Evolutionary conservation across 2,797 vertebrate genomes (phyloP).

Genomic region (Gymnothorax reevesii): DNA sequence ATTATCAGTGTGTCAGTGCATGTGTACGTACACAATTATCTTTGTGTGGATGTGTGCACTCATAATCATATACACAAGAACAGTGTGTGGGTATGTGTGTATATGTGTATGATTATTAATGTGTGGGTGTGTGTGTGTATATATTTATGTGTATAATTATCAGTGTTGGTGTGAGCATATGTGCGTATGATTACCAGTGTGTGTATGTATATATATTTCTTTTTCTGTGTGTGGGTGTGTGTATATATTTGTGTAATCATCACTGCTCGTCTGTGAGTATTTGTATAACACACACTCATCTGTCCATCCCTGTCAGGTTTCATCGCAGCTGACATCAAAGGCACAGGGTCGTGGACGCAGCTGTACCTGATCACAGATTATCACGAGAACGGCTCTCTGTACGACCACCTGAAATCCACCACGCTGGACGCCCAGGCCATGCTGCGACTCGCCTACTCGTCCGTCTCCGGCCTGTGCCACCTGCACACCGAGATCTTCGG

Average conservation of each 20-base stretch:
- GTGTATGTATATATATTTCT: neutral
- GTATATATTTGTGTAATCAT: neutral
- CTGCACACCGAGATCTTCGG: slow-evolving; percentile 97
- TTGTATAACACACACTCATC: neutral
- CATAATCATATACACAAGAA: no score
- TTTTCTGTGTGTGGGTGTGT: neutral
- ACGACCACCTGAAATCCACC: slow-evolving; percentile 93
- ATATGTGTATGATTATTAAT: no score
- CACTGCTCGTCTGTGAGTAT: neutral
- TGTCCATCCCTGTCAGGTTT: slow-evolving; percentile 74
- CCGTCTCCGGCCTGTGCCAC: slow-evolving; percentile 91
- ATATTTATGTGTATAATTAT: neutral
- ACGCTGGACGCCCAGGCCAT: slow-evolving; percentile 86
- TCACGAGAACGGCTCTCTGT: slow-evolving; percentile 93
- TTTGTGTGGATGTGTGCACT: neutral
- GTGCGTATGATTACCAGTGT: neutral
- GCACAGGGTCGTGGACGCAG: slow-evolving; percentile 97
- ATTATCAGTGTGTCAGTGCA: neutral
- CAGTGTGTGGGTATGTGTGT: neutral
- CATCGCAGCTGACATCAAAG: slow-evolving; percentile 97
- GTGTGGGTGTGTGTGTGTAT: neutral
- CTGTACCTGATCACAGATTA: slow-evolving; percentile 96
- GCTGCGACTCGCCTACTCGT: slow-evolving; percentile 87
- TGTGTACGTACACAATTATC: no score
- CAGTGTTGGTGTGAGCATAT: neutral